phyloP scores from a whole-genome alignment of 1,140 invertebrate genomes.

The Harpegnathos saltator region DNA sequence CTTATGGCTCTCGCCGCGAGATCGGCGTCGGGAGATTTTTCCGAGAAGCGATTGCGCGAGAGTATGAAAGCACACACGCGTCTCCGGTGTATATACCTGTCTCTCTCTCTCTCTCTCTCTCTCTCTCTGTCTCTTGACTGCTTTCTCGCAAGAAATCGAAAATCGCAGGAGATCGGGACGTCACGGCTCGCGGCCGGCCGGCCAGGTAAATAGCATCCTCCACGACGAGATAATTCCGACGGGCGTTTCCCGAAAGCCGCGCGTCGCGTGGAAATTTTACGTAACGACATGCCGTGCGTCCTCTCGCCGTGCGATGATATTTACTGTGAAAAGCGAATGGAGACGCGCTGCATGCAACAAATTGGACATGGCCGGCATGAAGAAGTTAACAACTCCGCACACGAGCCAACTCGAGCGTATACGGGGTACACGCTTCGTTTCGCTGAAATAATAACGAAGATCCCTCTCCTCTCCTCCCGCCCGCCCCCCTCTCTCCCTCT shows the following conservation, averaged over 20 bases:
- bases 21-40: too few species aligned
- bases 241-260: not conserved
- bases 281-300: constrained; percentile 29
- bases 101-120: too few species aligned
- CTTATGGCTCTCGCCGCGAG: too few species aligned
- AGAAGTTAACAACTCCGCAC: constrained; percentile 59
- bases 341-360: constrained; percentile 58
- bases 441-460: constrained; percentile 66
- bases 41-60: too few species aligned
- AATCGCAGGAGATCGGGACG: too few species aligned
- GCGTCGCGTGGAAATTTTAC: constrained; percentile 37
- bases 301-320: constrained; percentile 39
- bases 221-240: not conserved
- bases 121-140: too few species aligned
- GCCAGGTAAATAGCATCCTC: too few species aligned
- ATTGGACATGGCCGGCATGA: constrained; percentile 50
- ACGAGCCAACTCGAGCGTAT: constrained; percentile 62
- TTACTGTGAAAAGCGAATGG: constrained; percentile 61
- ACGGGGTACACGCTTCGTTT: constrained; percentile 60
- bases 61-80: too few species aligned
- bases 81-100: too few species aligned
- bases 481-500: too few species aligned
- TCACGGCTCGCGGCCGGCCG: too few species aligned
- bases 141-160: too few species aligned
- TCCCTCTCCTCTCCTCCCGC: not conserved